Base-by-base conservation (phyloP, 2,797 vertebrate species). In the Tarsius wallacei region DNA sequence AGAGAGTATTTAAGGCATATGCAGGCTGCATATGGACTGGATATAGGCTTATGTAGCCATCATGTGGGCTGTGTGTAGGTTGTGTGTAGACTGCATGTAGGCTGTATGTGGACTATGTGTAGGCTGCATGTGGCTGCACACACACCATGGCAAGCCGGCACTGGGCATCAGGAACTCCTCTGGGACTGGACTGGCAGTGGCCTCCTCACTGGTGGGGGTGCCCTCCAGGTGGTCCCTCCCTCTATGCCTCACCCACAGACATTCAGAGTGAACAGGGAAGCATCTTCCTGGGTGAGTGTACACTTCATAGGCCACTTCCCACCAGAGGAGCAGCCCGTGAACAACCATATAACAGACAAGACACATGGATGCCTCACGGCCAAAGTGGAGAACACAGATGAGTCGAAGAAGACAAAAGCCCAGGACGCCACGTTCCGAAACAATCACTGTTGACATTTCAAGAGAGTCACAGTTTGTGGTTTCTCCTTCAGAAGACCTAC, bases 191-290 rank as follows among this genome's bases (percentile, higher is more conserved):
- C 6, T 26, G 8, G 11, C 70, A 21, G 17, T 16, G 17, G 55
- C 36, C 7, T 57, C 47, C 5, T 26, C 2, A 0, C 16, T 26
- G 49, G 31, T 5, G 5, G 24, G 26, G 36, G 26, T 16, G n/a
- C 8, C 33, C 19, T 14, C 61, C 63, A 51, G 1, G 7, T 33
- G 42, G 49, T 31, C 28, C 49, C 21, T 12, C 28, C 28, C 28
- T 19, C 10, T 0, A n/a, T 49, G 47, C 49, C 47, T 57, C 9
- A 8, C 36, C 55, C 14, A 3, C 11, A 8, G 55, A 14, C 42
- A 4, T 21, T 17, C 17, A 26, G 73, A 5, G 14, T 51, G 10
- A 68, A 7, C 21, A 2, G 0, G 9, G 2, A 4, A 15, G 0
- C 87, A 28, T 89, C 59, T 5, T 53, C 42, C 59, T 19, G 24